Evolutionary conservation across 2,797 vertebrate species (phyloP).

Genomic region (Microchirus variegatus): DNA sequence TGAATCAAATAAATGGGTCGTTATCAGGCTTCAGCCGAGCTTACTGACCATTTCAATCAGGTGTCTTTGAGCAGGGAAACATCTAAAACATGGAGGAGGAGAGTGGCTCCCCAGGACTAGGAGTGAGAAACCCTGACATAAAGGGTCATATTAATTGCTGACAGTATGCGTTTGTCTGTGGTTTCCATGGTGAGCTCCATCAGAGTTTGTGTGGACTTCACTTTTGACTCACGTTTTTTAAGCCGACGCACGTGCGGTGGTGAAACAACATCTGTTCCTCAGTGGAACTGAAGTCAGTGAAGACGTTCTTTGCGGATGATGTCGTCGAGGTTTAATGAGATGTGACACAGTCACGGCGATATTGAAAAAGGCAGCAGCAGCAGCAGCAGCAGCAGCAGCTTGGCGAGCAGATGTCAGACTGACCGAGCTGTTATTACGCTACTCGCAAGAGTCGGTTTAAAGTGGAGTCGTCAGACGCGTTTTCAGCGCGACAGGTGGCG

Average conservation of each 20-base stretch:
- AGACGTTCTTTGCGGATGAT: constrained; percentile 1
- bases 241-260: no score
- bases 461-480: constrained; percentile 7
- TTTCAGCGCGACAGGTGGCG: constrained; percentile 7
- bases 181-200: neutral
- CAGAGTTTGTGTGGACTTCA: neutral
- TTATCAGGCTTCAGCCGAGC: no score
- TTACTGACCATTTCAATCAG: no score
- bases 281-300: neutral
- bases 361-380: no score
- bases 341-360: constrained; percentile 4
- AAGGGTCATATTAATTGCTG: no score
- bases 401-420: neutral
- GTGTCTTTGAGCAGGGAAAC: no score
- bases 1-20: no score
- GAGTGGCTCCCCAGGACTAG: no score
- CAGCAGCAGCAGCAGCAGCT: no score
- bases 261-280: neutral
- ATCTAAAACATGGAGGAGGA: no score
- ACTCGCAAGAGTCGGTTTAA: constrained; percentile 8
- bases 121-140: no score
- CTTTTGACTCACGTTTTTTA: no score
- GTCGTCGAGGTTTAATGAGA: neutral
- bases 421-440: constrained; percentile 3
- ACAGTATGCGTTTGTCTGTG: neutral